Evolutionary conservation across 2,888 invertebrate species (phyloP).

Genomic region (Aelia acuminata): DNA sequence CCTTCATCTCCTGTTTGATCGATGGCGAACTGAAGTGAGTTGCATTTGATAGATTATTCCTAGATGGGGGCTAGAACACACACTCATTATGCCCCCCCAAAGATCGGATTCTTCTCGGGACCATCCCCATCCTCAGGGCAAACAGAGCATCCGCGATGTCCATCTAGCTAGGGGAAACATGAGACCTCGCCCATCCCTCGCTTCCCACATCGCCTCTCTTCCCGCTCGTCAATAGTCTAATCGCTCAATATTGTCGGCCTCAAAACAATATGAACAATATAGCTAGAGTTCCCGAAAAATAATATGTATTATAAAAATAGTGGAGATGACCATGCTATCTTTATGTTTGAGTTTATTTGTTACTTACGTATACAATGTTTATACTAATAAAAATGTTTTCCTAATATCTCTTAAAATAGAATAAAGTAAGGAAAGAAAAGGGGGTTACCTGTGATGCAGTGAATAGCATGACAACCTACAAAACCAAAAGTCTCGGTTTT

Average conservation of each 20-base stretch:
- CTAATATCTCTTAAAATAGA: too few species aligned
- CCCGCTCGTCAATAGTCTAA: not conserved
- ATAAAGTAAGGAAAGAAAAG: too few species aligned
- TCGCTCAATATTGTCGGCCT: not conserved
- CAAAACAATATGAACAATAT: not conserved
- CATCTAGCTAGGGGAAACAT: conserved; percentile 27
- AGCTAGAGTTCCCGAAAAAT: too few species aligned
- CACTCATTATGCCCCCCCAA: not conserved
- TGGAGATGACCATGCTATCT: too few species aligned
- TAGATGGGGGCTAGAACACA: not conserved
- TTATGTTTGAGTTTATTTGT: too few species aligned
- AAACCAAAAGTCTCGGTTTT: too few species aligned
- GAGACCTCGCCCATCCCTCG: not conserved
- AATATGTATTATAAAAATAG: too few species aligned
- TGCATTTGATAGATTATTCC: conserved; percentile 14
- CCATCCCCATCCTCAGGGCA: not conserved
- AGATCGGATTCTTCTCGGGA: not conserved
- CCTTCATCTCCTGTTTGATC: not conserved
- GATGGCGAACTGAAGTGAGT: not conserved
- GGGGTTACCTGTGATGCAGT: too few species aligned
- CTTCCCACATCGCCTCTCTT: not conserved
- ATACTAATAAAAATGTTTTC: too few species aligned
- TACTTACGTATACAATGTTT: too few species aligned
- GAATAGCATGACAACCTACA: too few species aligned
- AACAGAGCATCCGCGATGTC: not conserved